Evolutionary conservation across 1,140 invertebrate species (phyloP).

Genomic region (Ceratosolen solmsi): DNA sequence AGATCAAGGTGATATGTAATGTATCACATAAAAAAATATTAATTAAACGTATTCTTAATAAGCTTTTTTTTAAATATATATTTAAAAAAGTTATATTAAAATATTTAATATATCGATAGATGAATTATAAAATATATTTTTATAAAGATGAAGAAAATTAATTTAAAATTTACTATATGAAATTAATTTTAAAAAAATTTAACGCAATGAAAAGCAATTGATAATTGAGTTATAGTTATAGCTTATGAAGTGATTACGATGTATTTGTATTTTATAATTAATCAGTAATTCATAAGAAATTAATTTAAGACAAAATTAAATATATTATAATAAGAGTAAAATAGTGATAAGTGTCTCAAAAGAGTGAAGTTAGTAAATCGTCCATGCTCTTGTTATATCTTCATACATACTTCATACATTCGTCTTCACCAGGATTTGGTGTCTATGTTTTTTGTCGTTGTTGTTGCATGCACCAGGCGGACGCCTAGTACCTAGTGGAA

Average conservation of each 20-base stretch:
- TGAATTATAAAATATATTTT: too few species aligned
- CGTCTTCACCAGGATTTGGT: conserved; percentile 61
- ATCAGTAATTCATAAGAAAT: background rate
- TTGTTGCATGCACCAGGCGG: conserved; percentile 73
- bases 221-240: background rate
- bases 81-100: too few species aligned
- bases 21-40: too few species aligned
- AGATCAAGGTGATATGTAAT: too few species aligned
- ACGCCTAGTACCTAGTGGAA: conserved; percentile 66
- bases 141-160: too few species aligned
- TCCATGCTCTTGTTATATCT: background rate
- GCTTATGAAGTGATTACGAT: background rate
- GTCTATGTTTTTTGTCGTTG: conserved; percentile 55
- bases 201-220: too few species aligned
- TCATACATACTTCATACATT: background rate
- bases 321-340: conserved; percentile 7
- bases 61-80: too few species aligned
- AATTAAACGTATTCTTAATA: too few species aligned
- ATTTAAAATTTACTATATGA: too few species aligned
- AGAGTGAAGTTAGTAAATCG: background rate
- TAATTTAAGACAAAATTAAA: background rate
- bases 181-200: too few species aligned
- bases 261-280: background rate
- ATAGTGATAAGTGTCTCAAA: conserved; percentile 49
- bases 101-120: too few species aligned